These are phyloP conservation scores for Raphicerus campestris DNA, from an alignment of 2,113 vertebrate genomes.

Conservation along the genomic window DNA sequence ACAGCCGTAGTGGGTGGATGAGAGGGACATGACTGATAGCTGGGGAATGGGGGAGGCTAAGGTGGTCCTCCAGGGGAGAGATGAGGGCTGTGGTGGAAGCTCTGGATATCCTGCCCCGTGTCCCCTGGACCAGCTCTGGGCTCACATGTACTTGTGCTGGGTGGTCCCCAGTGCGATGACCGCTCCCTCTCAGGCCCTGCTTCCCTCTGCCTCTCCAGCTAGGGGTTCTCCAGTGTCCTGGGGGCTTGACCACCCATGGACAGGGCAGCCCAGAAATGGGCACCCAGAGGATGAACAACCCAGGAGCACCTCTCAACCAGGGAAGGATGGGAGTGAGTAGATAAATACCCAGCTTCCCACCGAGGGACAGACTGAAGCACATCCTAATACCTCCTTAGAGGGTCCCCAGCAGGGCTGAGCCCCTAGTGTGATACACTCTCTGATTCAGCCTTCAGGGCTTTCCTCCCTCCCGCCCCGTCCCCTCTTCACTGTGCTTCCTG, in stretches of 20 bases:
- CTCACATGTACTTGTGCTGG: background rate
- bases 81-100: background rate
- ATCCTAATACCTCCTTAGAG: background rate
- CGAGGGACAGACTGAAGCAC: background rate
- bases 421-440: background rate
- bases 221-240: background rate
- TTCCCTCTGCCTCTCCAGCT: background rate
- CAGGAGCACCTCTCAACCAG: background rate
- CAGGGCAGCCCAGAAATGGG: background rate
- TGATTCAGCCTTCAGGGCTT: background rate
- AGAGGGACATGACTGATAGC: background rate
- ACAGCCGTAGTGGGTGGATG: background rate
- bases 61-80: background rate
- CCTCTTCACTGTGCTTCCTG: background rate
- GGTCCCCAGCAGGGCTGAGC: background rate
- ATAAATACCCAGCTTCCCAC: background rate
- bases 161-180: fast-evolving
- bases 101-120: background rate
- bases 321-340: background rate
- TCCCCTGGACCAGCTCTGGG: background rate
- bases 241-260: background rate
- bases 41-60: background rate
- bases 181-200: fast-evolving
- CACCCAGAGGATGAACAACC: background rate
- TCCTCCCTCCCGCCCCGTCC: background rate